phyloP scores from a whole-genome alignment of 2,797 vertebrate genomes.

The Moxostoma hubbsi region DNA sequence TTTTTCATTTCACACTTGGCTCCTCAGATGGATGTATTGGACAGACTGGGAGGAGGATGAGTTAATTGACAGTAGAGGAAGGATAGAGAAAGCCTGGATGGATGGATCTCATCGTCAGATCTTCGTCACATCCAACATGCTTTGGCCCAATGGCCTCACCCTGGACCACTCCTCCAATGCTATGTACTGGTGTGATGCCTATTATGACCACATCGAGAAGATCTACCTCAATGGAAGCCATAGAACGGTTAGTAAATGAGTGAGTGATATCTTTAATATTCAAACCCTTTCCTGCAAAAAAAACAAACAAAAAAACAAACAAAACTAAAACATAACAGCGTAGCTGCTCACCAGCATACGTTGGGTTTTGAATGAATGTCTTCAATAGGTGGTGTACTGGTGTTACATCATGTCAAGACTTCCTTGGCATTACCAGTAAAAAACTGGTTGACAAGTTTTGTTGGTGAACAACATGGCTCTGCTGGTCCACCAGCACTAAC shows the following conservation, averaged over 20 bases:
- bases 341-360: too few relatives aligned
- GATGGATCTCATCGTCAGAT: slow-evolving; percentile 83
- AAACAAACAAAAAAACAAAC: too few relatives aligned
- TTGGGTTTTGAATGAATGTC: too few relatives aligned
- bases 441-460: too few relatives aligned
- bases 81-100: slow-evolving; percentile 90
- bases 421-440: too few relatives aligned
- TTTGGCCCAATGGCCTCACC: slow-evolving; percentile 89
- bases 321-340: too few relatives aligned
- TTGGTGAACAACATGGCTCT: too few relatives aligned
- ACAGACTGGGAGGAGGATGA: slow-evolving; percentile 91
- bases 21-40: slow-evolving; percentile 88
- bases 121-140: slow-evolving; percentile 86
- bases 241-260: slow-evolving; percentile 80
- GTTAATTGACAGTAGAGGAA: slow-evolving; percentile 84
- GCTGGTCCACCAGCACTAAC: too few relatives aligned
- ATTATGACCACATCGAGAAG: slow-evolving; percentile 88
- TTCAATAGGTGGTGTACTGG: too few relatives aligned
- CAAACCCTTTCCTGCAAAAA: neutral
- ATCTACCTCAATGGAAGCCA: slow-evolving; percentile 85
- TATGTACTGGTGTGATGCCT: slow-evolving; percentile 89
- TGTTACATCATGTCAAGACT: too few relatives aligned
- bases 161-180: slow-evolving; percentile 76
- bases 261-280: slow-evolving; percentile 28
- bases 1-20: neutral